These are phyloP conservation scores for Leptonema lineaticorne DNA, from an alignment of 1,140 invertebrate genomes.

Conservation along the genomic window DNA sequence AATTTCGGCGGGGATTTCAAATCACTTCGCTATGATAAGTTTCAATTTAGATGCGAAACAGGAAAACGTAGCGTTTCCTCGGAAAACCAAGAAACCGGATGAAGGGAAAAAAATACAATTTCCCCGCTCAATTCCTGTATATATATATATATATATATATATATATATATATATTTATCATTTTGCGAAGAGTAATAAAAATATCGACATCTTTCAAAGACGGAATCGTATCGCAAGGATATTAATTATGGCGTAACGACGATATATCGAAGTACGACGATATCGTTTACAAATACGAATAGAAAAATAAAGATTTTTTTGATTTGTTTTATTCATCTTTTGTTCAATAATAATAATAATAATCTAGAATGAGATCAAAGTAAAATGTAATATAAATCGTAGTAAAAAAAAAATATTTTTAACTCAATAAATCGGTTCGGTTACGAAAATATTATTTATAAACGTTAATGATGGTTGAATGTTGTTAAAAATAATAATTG, in stretches of 20 bases:
- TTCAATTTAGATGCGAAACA: conserved; percentile 6
- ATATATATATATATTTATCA: background rate
- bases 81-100: background rate
- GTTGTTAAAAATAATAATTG: too few relatives aligned
- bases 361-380: too few relatives aligned
- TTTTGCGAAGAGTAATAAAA: background rate
- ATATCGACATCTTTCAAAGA: background rate
- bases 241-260: background rate
- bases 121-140: background rate
- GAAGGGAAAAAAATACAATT: background rate
- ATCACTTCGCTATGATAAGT: conserved; percentile 12
- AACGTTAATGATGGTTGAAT: too few relatives aligned
- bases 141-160: background rate
- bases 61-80: conserved; percentile 17
- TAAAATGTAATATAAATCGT: too few relatives aligned
- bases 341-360: too few relatives aligned
- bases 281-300: too few relatives aligned
- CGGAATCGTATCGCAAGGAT: background rate
- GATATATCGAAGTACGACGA: too few relatives aligned
- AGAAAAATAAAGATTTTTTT: too few relatives aligned
- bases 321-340: too few relatives aligned
- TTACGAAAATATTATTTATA: too few relatives aligned
- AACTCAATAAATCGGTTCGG: too few relatives aligned
- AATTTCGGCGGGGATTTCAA: background rate
- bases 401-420: too few relatives aligned